Percentiles rank a stretch among this genome's conserved stretches.
phyloP scores from a whole-genome alignment of 2,888 invertebrate genomes.

The Cryptophagus acutangulus region DNA sequence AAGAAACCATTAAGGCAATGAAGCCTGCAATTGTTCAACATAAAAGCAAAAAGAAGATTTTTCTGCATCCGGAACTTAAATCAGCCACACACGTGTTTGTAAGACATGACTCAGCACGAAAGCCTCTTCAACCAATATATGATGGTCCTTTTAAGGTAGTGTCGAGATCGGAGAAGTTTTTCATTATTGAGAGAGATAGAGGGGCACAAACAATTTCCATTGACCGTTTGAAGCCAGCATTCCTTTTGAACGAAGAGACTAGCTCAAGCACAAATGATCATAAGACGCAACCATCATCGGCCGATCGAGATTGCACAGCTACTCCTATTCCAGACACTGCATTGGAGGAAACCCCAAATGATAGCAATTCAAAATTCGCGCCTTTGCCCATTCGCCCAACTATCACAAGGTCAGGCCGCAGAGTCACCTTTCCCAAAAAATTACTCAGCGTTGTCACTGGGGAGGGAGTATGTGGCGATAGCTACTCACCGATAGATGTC shows the following conservation, averaged over 20 bases:
- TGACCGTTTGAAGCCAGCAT: constrained; percentile 28
- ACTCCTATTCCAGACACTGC: no score
- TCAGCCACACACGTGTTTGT: constrained; percentile 26
- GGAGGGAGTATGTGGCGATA: no score
- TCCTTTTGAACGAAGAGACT: not conserved
- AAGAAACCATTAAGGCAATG: constrained; percentile 9
- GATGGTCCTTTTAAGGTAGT: constrained; percentile 23
- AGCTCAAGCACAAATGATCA: no score
- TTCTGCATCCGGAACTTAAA: constrained; percentile 14
- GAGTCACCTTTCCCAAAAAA: no score
- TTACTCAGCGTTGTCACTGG: no score
- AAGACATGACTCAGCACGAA: constrained; percentile 23
- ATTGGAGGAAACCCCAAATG: no score
- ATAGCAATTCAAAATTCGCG: no score
- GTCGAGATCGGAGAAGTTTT: constrained; percentile 16
- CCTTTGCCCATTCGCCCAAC: no score
- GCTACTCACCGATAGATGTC: no score
- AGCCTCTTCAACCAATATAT: constrained; percentile 26
- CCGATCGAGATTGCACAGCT: no score
- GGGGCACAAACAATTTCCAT: constrained; percentile 17
- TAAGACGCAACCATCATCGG: no score
- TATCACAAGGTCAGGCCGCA: no score
- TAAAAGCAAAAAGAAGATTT: constrained; percentile 10
- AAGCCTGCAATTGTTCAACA: constrained; percentile 9
- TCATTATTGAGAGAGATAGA: constrained; percentile 15